Base-by-base conservation (phyloP, 1,140 invertebrate genomes). In the Drosophila kohkoa region DNA sequence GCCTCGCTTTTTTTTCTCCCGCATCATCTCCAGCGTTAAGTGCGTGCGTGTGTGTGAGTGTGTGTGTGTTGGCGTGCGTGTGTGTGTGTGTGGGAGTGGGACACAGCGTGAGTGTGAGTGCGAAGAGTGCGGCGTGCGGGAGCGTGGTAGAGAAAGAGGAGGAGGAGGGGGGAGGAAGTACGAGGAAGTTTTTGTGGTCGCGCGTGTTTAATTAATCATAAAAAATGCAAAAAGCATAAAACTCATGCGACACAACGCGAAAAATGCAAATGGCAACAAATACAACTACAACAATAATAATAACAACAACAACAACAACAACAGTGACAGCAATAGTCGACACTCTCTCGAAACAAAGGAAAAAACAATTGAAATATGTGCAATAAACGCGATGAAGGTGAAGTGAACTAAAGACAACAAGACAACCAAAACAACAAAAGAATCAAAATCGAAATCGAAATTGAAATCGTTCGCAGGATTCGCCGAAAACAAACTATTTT, bases 181-280 rank as follows among this genome's bases (percentile, higher is more conserved):
- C 46, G 49, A 64, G 63, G 46, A 45, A 68, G 41, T 52, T 77
- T 77, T 73, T 72, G 80, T 77, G 79, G 75, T 81, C 83, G 79
- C 82, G 82, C 85, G 82, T 86, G 82, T 86, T 88, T 88, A 87
- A 87, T 87, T 87, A 87, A 88, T 87, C 83, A 87, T 87, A 87
- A 87, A 88, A 79, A 75, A 58, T 55, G 11, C 49, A 60, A 32
- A 57, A 64, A 45, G 58, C 62, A 35, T 32, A 57, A 51, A 62
- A 67, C 28, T 38, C 35, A 38, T 38, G 0, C 35, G 35, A 38
- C 35, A 64, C 52, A 63, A 48, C 45, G 35, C 64, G 51, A 69
- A 67, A 82, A 79, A 83, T 83, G 73, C 81, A 77, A 77, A 82
- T 79, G 49, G 79, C 60, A 25, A 25, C 20, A 25, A 25, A 25